A percentile compares a stretch with the other conserved stretches of the same genome.
Conservation (phyloP, 1,140 invertebrate species). For the Varroa destructor region DNA sequence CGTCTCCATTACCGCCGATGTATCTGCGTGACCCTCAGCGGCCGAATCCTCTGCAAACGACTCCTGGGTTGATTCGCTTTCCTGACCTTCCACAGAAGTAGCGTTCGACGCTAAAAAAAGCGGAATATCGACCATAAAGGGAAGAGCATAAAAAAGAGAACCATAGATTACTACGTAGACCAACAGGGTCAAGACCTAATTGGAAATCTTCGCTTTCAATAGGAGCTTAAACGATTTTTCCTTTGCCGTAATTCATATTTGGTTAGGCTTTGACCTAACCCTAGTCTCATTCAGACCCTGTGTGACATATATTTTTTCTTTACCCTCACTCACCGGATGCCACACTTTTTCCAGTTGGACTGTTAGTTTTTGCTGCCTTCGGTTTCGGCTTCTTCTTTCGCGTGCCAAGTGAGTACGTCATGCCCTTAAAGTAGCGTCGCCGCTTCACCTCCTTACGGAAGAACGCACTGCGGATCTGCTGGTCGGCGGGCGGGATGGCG, state of each 20-base stretch:
- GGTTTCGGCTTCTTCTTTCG: background rate
- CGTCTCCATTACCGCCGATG: background rate
- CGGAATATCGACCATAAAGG: background rate
- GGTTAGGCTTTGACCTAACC: no score
- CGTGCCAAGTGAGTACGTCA: conserved; percentile 9
- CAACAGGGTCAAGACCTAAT: no score
- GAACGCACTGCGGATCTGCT: conserved; percentile 16
- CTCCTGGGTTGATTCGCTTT: conserved; percentile 23
- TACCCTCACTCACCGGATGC: background rate
- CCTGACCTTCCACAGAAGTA: background rate
- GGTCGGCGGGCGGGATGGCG: conserved; percentile 3
- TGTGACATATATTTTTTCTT: no score
- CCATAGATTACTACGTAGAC: background rate
- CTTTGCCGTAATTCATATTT: no score
- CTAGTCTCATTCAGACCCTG: no score
- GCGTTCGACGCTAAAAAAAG: background rate
- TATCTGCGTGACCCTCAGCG: conserved; percentile 7
- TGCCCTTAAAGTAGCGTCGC: conserved; percentile 13
- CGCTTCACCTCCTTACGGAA: background rate
- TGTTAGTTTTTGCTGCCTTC: conserved; percentile 5
- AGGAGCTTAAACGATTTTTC: no score
- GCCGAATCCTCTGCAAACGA: conserved; percentile 13
- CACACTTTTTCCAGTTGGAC: background rate
- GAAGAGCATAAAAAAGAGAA: background rate
- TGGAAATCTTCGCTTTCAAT: no score